Conservation (phyloP, 2,888 invertebrate species). For the Drosophila flavopinicola region DNA sequence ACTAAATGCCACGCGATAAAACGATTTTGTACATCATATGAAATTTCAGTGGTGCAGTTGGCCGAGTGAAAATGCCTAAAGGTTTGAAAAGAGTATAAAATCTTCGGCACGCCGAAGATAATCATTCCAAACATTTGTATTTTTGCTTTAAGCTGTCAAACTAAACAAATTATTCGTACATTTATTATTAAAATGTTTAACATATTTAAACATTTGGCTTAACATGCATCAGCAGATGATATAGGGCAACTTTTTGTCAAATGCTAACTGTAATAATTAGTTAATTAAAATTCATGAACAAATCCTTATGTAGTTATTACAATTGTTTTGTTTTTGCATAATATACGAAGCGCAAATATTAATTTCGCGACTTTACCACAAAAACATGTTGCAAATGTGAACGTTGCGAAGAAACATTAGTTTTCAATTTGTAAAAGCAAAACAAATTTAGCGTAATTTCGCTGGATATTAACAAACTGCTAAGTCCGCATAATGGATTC, state of each 20-base stretch:
- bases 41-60: too few relatives aligned
- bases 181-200: neutral
- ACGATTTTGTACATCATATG: too few relatives aligned
- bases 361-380: constrained; percentile 36
- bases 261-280: constrained; percentile 23
- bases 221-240: neutral
- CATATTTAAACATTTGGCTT: neutral
- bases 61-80: too few relatives aligned
- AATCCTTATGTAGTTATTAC: neutral
- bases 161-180: too few relatives aligned
- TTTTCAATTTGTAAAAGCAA: constrained; percentile 52
- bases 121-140: too few relatives aligned
- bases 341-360: constrained; percentile 26
- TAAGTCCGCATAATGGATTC: constrained; percentile 37
- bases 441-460: constrained; percentile 22
- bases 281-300: constrained; percentile 21
- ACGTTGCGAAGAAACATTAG: constrained; percentile 35
- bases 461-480: constrained; percentile 37
- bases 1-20: too few relatives aligned
- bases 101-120: too few relatives aligned
- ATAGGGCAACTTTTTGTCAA: neutral
- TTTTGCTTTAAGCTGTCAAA: neutral
- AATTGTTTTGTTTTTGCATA: constrained; percentile 1
- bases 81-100: neutral
- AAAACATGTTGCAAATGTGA: constrained; percentile 40